phyloP scores from a whole-genome alignment of 1,140 invertebrate species.

The Drosophila leontia region DNA sequence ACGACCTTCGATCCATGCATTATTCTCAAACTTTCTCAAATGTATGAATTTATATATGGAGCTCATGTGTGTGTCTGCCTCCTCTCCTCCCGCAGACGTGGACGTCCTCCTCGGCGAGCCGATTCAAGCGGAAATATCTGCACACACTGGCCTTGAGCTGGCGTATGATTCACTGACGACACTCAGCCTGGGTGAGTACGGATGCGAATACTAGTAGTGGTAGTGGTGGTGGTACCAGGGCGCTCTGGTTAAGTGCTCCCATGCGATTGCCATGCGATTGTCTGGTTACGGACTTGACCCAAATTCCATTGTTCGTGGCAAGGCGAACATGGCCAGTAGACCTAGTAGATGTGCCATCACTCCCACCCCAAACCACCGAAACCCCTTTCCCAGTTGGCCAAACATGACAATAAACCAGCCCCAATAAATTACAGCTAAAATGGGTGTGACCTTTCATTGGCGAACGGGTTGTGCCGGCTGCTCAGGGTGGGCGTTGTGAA shows the following conservation, averaged over 20 bases:
- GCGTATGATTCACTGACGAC: constrained; percentile 87
- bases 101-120: constrained; percentile 88
- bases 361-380: background rate
- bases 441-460: constrained; percentile 33
- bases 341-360: constrained; percentile 20
- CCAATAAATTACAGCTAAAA: constrained; percentile 44
- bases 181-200: constrained; percentile 86
- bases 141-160: constrained; percentile 87
- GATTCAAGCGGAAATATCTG: constrained; percentile 87
- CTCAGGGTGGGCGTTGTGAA: constrained; percentile 8
- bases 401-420: constrained; percentile 50
- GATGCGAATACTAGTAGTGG: constrained; percentile 43
- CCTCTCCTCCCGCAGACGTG: constrained; percentile 84
- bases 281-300: constrained; percentile 62
- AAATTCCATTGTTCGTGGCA: constrained; percentile 45
- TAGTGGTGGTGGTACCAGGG: background rate
- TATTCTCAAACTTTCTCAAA: constrained; percentile 63
- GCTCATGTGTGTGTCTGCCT: constrained; percentile 12
- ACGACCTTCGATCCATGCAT: constrained; percentile 62
- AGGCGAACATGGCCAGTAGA: constrained; percentile 24
- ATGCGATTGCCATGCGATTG: constrained; percentile 50
- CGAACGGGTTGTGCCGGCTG: constrained; percentile 9
- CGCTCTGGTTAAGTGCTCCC: constrained; percentile 42
- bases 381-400: constrained; percentile 24
- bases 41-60: constrained; percentile 19